These are phyloP conservation scores for Alectura lathami DNA, from an alignment of 2,113 vertebrate species.

Conservation along the genomic window DNA sequence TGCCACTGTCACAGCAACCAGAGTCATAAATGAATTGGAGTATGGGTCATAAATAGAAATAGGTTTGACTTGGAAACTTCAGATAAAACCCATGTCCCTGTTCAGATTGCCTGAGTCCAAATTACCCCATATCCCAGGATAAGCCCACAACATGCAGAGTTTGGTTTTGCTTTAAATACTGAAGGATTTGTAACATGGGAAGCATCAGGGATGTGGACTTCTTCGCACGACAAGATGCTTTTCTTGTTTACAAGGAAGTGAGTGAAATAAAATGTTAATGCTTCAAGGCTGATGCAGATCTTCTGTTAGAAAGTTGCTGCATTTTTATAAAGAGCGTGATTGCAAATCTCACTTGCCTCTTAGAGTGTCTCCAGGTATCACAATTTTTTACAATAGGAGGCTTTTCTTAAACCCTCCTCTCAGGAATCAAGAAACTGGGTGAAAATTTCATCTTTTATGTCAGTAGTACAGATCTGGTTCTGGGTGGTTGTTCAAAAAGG, in stretches of 20 bases:
- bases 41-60: conserved; percentile 57
- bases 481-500: not conserved
- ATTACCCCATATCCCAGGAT: not conserved
- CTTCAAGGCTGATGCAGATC: not conserved
- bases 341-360: not conserved
- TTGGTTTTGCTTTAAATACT: not conserved
- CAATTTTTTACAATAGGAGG: not conserved
- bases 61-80: conserved; percentile 23
- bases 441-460: not conserved
- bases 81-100: not conserved
- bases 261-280: conserved; percentile 11
- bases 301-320: not conserved
- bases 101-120: not conserved
- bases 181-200: not conserved
- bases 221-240: not conserved
- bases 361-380: not conserved
- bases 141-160: not conserved
- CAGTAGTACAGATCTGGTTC: not conserved
- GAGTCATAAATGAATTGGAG: conserved; percentile 27
- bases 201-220: not conserved
- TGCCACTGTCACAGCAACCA: conserved; percentile 46
- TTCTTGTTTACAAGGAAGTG: not conserved
- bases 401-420: not conserved
- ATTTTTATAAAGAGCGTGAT: not conserved
- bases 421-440: not conserved